Base-by-base conservation (phyloP, 2,113 vertebrate species). In the Crotalus helleri region DNA sequence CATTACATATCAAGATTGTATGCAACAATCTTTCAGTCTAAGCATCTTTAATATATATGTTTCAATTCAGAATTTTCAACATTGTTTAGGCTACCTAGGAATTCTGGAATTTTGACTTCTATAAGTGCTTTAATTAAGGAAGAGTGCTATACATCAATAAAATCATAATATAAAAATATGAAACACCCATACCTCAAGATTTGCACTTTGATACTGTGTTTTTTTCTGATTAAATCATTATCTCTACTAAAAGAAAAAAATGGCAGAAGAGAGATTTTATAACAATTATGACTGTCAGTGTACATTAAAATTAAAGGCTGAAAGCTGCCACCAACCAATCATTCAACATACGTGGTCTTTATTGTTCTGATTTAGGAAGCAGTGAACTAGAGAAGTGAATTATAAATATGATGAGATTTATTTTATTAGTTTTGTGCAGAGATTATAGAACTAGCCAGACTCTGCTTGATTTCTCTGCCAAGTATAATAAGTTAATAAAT, bases 371-470 rank as follows among this genome's bases (percentile, higher is more conserved):
- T 86, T 29, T 51, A 46, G 91, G 24, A 61, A 61, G 39, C 91
- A 61, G 29, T 49, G 39, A 85, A 58, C 51, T 33, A 46, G 46
- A 61, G 57, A 17, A 87, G 85, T 24, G 55, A 19, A 92, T 51
- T 87, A 91, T 59, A 58, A 59, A 92, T 87, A 61, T 33, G 44
- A 61, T 87, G 39, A 91, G 24, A 46, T 61, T 85, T 92, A 33
- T 61, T 92, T 85, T 91, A 91, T 91, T 91, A 55, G 90, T 54
- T 91, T 85, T 57, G 74, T 58, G 57, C 6, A 49, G 24, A 26
- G 81, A 91, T 85, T 85, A 85, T 86, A 87, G 85, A 61, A 87
- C 44, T 92, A 87, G n/a, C 57, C 55, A 91, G 33, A 91, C 26
- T 85, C 61, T 91, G 17, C 51, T 81, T 92, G 44, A 87, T 91